Evolutionary conservation across 2,888 invertebrate genomes (phyloP).

Genomic region (Cetonia aurata): DNA sequence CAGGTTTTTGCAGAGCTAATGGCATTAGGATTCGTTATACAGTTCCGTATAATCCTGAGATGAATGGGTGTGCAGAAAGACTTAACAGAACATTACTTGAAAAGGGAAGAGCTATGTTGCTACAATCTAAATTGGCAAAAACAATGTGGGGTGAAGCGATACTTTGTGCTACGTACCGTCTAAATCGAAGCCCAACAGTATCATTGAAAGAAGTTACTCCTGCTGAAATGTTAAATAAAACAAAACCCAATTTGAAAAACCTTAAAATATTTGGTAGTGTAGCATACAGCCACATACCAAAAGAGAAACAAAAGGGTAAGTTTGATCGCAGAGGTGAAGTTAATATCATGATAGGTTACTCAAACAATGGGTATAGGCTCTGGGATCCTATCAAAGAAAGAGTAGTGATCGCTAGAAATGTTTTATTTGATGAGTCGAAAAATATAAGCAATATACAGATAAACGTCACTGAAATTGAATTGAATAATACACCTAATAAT

Average conservation of each 20-base stretch:
- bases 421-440: too few relatives aligned
- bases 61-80: conserved; percentile 45
- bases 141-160: conserved; percentile 9
- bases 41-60: conserved; percentile 41
- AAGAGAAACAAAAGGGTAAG: not conserved
- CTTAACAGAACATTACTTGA: conserved; percentile 43
- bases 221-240: conserved; percentile 17
- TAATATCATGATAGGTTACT: too few relatives aligned
- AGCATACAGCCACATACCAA: conserved; percentile 5
- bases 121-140: conserved; percentile 11
- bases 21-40: conserved; percentile 47
- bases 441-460: too few relatives aligned
- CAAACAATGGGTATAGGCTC: too few relatives aligned
- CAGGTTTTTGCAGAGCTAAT: conserved; percentile 42
- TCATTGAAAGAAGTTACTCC: conserved; percentile 4
- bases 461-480: too few relatives aligned
- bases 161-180: conserved; percentile 1
- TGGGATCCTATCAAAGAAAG: too few relatives aligned
- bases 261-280: conserved; percentile 19
- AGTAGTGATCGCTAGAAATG: too few relatives aligned
- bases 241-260: conserved; percentile 13
- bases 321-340: too few relatives aligned
- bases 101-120: conserved; percentile 30
- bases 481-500: not conserved
- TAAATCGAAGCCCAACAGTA: conserved; percentile 13